Evolutionary conservation across 2,797 vertebrate genomes (phyloP).

Genomic region (Rhabdomys pumilio): DNA sequence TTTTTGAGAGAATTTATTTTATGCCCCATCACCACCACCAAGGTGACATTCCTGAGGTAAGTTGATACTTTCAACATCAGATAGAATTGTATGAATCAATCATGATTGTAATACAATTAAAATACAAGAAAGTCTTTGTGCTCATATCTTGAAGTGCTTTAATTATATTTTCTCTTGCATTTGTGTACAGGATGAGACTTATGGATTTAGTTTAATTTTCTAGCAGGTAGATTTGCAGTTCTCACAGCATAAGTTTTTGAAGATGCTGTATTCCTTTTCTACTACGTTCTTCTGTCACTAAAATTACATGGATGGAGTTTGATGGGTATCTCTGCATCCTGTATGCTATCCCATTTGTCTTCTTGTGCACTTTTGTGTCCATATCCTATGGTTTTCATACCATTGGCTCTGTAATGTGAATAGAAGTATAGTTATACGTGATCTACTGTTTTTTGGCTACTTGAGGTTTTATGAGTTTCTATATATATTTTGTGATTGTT

Average conservation of each 20-base stretch:
- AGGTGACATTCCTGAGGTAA: background rate
- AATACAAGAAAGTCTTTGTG: background rate
- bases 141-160: background rate
- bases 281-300: background rate
- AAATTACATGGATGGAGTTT: background rate
- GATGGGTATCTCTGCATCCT: background rate
- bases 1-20: slow-evolving; percentile 22
- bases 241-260: background rate
- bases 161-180: background rate
- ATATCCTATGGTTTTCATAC: background rate
- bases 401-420: background rate
- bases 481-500: background rate
- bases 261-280: background rate
- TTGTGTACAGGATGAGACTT: background rate
- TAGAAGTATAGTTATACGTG: background rate
- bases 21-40: background rate
- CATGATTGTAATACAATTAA: slow-evolving; percentile 5
- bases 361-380: background rate
- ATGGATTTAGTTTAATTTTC: background rate
- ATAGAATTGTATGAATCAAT: slow-evolving; percentile 46
- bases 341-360: background rate
- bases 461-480: background rate
- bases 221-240: background rate
- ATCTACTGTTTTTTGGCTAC: background rate
- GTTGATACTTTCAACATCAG: background rate